These are phyloP conservation scores for Rhizomys pruinosus DNA, from an alignment of 2,113 vertebrate species.

Conservation along the genomic window DNA sequence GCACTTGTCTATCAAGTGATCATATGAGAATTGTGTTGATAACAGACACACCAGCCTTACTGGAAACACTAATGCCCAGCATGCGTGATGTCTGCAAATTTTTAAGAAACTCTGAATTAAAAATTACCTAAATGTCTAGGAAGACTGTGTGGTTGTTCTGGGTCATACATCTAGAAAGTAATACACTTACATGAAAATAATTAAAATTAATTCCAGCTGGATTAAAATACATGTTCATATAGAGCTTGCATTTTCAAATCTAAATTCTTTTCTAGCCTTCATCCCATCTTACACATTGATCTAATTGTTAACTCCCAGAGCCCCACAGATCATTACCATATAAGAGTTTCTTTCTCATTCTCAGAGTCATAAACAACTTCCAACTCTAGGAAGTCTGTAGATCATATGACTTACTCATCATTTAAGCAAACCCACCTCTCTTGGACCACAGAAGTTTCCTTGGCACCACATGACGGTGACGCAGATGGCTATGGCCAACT, in stretches of 20 bases:
- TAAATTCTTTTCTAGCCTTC: neutral
- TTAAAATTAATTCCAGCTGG: neutral
- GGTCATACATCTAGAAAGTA: neutral
- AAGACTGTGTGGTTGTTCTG: neutral
- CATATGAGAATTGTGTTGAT: slow-evolving; percentile 28
- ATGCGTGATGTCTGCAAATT: neutral
- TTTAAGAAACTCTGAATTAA: neutral
- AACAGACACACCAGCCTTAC: neutral
- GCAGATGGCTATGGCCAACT: neutral
- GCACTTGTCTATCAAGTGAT: neutral
- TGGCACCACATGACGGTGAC: neutral
- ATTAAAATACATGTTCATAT: neutral
- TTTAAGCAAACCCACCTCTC: slow-evolving; percentile 38
- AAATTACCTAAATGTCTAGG: slow-evolving; percentile 10
- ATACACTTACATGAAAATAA: neutral
- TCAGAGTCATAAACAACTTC: neutral
- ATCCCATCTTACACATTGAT: neutral
- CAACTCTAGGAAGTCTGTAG: neutral
- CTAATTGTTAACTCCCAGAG: neutral
- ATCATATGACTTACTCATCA: neutral
- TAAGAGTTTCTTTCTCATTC: neutral
- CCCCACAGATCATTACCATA: neutral
- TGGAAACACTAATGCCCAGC: neutral
- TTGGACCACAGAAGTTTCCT: neutral
- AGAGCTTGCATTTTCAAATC: neutral